Evolutionary conservation across 1,140 invertebrate species (phyloP), one percentile per base, ranked within the genome.

Genomic region (Pogonomyrmex californicus): DNA sequence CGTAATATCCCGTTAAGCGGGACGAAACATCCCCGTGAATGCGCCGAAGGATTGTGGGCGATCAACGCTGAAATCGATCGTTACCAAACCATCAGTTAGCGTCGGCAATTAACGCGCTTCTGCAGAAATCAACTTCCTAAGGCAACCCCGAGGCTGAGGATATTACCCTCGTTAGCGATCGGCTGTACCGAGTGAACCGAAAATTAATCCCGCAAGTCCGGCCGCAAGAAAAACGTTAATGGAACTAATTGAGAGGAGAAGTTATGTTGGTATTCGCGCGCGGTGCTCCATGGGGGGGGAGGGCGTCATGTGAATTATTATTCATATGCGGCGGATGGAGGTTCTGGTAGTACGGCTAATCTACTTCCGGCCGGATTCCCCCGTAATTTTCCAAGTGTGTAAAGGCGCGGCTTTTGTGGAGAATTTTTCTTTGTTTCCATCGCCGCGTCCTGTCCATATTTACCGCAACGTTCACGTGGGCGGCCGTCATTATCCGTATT

Each of bases 401-500:
- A 10, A 14, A 33, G 23, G n/a, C 56, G 68, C 68, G 68, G 65
- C 78, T 54, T 81, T 70, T 70, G 63, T 70, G 23, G 49, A 58
- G 41, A 70, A 44, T 70, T 58, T 58, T 70, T 81, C 78, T 70
- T 81, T 81, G 78, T 81, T 81, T 70, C 63, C 58, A 78, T 7
- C 41, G 17, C 23, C 76, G 60, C 44, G 33, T 36, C 54, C 77
- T 12, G 36, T 81, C 51, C 78, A 44, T 81, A 81, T 81, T 81
- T 81, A 81, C 23, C 38, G 63, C 65, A 70, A 36, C 17, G 47
- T 51, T 81, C 63, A 81, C 65, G 78, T 81, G 65, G 78, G 78
- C 49, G 51, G 38, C 38, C 65, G 78, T 81, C 78, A 81, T 81
- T 81, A 81, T 81, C 38, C 65, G 38, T 70, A 81, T 81, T 81